Conservation (phyloP, 2,113 vertebrate genomes). For the Laticauda laticaudata region DNA sequence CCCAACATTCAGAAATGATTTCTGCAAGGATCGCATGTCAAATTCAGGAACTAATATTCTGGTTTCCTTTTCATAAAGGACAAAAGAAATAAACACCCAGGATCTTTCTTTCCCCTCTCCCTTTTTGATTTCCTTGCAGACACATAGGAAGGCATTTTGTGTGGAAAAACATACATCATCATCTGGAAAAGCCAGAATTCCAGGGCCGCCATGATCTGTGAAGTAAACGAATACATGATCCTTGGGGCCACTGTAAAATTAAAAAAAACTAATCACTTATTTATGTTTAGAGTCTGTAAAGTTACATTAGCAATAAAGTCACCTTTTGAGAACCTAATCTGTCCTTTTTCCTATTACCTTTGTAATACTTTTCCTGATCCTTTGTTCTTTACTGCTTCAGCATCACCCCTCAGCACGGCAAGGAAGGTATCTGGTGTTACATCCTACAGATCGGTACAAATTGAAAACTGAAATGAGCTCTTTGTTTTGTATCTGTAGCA, state of each 20-base stretch:
- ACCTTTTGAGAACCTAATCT: not conserved
- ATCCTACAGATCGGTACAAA: conserved; percentile 66
- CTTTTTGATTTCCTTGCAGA: not conserved
- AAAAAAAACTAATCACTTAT: conserved; percentile 2
- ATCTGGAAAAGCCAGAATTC: conserved; percentile 86
- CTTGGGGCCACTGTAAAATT: conserved; percentile 81
- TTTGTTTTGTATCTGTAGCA: not conserved
- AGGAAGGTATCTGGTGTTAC: conserved; percentile 93
- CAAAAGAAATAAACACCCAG: not conserved
- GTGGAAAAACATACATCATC: conserved; percentile 80
- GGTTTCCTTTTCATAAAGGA: not conserved
- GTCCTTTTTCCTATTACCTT: conserved; percentile 71
- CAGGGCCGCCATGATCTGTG: conserved; percentile 91
- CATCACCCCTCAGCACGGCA: conserved; percentile 87
- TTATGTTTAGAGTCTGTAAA: not conserved
- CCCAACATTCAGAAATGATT: not conserved
- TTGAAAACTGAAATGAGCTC: not conserved
- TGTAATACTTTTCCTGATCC: conserved; percentile 92
- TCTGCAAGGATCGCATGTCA: not conserved
- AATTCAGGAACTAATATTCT: not conserved
- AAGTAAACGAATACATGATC: conserved; percentile 96
- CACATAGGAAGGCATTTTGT: not conserved
- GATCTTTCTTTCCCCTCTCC: not conserved
- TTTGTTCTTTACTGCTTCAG: conserved; percentile 72
- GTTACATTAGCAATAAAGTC: not conserved